Evolutionary conservation across 2,113 vertebrate genomes (phyloP), one percentile per base, ranked within the genome.

Genomic region (Platysternon megacephalum): DNA sequence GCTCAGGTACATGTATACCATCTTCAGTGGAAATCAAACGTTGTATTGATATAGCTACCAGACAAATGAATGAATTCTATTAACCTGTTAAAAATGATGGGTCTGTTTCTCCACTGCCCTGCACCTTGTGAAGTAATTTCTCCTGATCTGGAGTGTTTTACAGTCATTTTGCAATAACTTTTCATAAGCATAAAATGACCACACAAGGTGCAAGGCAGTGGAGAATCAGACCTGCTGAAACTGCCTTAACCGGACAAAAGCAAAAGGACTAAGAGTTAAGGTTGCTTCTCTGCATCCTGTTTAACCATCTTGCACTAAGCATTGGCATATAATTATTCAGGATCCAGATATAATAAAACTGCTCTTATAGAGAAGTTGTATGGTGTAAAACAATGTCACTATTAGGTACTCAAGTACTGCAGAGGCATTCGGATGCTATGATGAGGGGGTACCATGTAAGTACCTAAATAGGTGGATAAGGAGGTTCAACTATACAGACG

Each of bases 61-160:
- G 35, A 17, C 5, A 39, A 82, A 85, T 10, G 4, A 14, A 14
- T 0, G 0, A 11, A 3, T 6, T 89, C 17, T 0, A 2, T 4
- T 92, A 35, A 65, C 2, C 16, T 39, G 1, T 35, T 82, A 35
- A 2, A 86, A 61, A 35, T 32, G 29, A 52, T 58, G 42, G 49
- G 7, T 26, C 3, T 42, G n/a, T 3, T 19, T 53, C 0, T 65
- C 32, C 19, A 3, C 11, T 4, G 2, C 0, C 5, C 12, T 28
- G 3, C 5, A 0, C 11, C 82, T 68, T 42, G 5, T 42, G 16
- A 85, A 10, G 2, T 46, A 0, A 21, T 28, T 0, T 35, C 86
- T 88, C n/a, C 49, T 42, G 39, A 46, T n/a, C 44, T 92, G 21
- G 14, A 39, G 8, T 68, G 4, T 5, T 90, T 11, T 28, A 52